These are phyloP conservation scores for Meriones unguiculatus DNA, from an alignment of 2,113 vertebrate species.

Conservation along the genomic window DNA sequence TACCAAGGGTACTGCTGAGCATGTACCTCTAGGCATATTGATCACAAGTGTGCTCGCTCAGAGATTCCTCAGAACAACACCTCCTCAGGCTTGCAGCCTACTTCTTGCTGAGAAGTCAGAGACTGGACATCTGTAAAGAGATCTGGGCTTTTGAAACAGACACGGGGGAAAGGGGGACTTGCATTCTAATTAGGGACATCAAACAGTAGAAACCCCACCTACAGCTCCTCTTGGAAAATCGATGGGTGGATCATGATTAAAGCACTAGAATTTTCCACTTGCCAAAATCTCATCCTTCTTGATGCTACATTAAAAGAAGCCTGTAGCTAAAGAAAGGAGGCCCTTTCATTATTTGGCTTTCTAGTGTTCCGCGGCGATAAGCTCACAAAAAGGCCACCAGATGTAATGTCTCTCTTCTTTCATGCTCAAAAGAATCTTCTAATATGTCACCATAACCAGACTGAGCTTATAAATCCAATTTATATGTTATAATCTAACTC, in stretches of 20 bases:
- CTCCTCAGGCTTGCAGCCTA: neutral
- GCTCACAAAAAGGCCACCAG: neutral
- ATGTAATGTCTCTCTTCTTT: neutral
- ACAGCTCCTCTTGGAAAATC: constrained; percentile 31
- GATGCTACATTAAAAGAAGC: neutral
- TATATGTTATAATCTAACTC: neutral
- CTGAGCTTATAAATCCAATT: neutral
- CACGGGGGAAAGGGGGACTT: neutral
- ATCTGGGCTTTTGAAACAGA: neutral
- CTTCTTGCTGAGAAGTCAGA: neutral
- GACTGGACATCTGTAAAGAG: neutral
- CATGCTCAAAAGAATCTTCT: neutral
- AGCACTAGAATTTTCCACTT: neutral
- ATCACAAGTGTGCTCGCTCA: neutral
- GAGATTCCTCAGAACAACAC: neutral
- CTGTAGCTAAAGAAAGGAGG: neutral
- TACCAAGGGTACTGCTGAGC: neutral
- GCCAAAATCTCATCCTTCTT: neutral
- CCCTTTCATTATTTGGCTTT: neutral
- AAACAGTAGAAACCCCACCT: constrained; percentile 35
- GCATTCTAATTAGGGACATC: constrained; percentile 35
- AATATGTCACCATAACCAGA: neutral
- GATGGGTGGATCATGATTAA: constrained; percentile 21
- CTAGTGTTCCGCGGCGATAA: neutral
- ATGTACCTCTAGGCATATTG: neutral